phyloP scores from a whole-genome alignment of 2,113 vertebrate genomes.

The Hiodon tergisus region DNA sequence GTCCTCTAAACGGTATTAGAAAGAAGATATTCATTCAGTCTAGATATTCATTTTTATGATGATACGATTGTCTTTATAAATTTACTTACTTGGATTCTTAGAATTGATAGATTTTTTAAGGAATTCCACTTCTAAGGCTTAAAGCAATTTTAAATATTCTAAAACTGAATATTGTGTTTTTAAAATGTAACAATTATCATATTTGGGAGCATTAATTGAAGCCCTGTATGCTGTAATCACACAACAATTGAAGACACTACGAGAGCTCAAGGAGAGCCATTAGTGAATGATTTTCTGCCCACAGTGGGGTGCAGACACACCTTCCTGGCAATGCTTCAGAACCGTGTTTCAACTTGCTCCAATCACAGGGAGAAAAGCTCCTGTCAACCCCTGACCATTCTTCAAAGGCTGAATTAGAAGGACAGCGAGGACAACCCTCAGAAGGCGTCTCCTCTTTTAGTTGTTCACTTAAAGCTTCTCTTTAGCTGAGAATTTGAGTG shows the following conservation, averaged over 20 bases:
- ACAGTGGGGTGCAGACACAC: background rate
- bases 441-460: background rate
- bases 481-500: background rate
- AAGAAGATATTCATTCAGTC: too few relatives aligned
- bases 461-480: background rate
- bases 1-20: too few relatives aligned
- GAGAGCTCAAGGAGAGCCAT: background rate
- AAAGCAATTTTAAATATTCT: background rate
- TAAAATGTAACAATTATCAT: background rate
- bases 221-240: background rate
- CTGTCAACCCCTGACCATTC: background rate
- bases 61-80: too few relatives aligned
- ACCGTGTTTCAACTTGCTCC: background rate
- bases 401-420: background rate
- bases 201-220: background rate
- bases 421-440: background rate
- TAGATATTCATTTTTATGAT: too few relatives aligned
- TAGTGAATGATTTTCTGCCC: background rate
- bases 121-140: background rate
- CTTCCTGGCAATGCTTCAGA: background rate
- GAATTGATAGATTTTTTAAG: too few relatives aligned
- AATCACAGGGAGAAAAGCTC: background rate
- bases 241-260: background rate
- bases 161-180: background rate
- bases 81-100: too few relatives aligned